phyloP scores from a whole-genome alignment of 2,113 vertebrate species.

The Catharus bicknelli region DNA sequence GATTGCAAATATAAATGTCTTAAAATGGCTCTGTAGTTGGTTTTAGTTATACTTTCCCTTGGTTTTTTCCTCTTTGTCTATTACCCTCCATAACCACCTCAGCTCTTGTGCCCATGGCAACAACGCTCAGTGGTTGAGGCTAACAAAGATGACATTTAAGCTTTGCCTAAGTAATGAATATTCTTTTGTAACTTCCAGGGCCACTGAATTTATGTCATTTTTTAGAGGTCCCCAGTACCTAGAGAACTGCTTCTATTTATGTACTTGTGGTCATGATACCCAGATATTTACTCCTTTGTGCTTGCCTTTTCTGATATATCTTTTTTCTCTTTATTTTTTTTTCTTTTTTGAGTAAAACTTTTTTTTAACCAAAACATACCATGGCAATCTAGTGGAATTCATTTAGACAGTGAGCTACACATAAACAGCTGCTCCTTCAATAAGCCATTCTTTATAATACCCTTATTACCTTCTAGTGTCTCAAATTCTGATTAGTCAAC shows the following conservation, averaged over 20 bases:
- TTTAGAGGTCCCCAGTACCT: conserved; percentile 27
- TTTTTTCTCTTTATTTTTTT: background rate
- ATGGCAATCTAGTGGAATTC: conserved; percentile 78
- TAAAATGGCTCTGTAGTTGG: conserved; percentile 4
- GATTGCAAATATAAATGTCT: background rate
- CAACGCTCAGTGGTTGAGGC: conserved; percentile 36
- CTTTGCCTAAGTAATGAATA: conserved; percentile 62
- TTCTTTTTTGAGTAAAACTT: conserved; percentile 60
- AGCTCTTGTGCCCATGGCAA: conserved; percentile 59
- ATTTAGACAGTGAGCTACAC: conserved; percentile 83
- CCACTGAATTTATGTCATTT: conserved; percentile 42
- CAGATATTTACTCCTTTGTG: conserved; percentile 53
- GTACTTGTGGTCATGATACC: conserved; percentile 14
- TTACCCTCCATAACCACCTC: conserved; percentile 59
- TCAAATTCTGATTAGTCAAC: conserved; percentile 99
- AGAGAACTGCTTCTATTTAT: conserved; percentile 30
- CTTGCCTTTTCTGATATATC: conserved; percentile 23
- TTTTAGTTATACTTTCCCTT: conserved; percentile 48
- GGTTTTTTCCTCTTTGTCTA: conserved; percentile 28
- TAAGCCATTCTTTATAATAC: conserved; percentile 95
- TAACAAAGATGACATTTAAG: conserved; percentile 63
- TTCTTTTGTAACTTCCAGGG: conserved; percentile 65
- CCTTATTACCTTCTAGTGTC: conserved; percentile 97
- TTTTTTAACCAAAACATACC: conserved; percentile 74
- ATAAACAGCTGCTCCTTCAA: conserved; percentile 98